Base-by-base conservation (phyloP, 2,888 invertebrate genomes). In the Norana najaformis region DNA sequence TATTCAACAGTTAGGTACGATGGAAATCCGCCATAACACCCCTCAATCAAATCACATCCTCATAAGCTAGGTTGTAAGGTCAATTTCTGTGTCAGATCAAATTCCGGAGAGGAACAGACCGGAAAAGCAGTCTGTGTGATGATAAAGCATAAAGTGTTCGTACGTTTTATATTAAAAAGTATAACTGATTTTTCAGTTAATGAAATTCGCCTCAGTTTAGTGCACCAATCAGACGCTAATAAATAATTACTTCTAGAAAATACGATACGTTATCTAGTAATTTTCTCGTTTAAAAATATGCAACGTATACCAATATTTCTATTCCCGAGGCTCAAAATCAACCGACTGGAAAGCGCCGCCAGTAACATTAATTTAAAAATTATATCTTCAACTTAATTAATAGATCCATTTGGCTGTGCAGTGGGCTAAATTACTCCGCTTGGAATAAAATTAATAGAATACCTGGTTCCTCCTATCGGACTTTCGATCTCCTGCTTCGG, bases 401-500 rank as follows among this genome's bases (percentile, higher is more conserved):
- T 69, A 69, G 69, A 69, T 13, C 30, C 30, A 69, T n/a, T 69
- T 8, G 69, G n/a, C 8, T 0, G 8, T 8, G 30, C 30, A 69
- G 8, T 69, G n/a, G 69, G 11, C 3, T 8, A 69, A 69, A 69
- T n/a, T 69, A n/a, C n/a, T 30, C n/a, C n/a, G 69, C 30, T 0
- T n/a, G 69, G 69, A 69, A 3, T 69, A 69, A 8, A n/a, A 69
- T 69, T 5, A 69, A 69, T n/a, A n/a, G 69, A 69, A 30, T 37
- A 85, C 85, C 85, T 85, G 85, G 23, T 85, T 85, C 35, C 85
- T 35, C 16, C 85, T 35, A 16, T 85, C 37, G 35, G 85, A 85
- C 37, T 85, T 85, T 37, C 69, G 69, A 69, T 85, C 85, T 36
- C 85, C 85, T 35, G 85, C 85, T 16, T 85, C 85, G 36, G 85